phyloP scores from a whole-genome alignment of 2,888 invertebrate species.

The Pilophorus perplexus region DNA sequence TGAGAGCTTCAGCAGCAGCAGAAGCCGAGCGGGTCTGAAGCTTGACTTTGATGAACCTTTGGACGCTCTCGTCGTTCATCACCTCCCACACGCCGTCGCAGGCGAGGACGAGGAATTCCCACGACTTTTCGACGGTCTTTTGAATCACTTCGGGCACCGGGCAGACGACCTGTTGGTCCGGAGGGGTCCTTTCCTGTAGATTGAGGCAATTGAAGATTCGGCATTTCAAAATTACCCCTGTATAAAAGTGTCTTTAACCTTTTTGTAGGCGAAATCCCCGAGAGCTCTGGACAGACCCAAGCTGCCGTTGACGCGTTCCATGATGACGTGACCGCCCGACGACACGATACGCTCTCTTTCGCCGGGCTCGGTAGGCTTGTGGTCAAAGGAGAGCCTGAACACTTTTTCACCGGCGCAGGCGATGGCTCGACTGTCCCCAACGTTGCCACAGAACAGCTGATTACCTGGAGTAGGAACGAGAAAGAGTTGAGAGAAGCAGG shows the following conservation, averaged over 20 bases:
- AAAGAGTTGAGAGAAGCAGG: neutral
- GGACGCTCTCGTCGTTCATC: conserved; percentile 88
- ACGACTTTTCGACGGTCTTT: conserved; percentile 76
- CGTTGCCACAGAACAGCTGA: conserved; percentile 73
- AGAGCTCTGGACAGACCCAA: conserved; percentile 42
- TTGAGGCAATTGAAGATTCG: neutral
- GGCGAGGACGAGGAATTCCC: conserved; percentile 94
- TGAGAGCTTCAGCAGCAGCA: conserved; percentile 89
- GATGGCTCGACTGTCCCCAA: conserved; percentile 43
- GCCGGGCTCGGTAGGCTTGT: conserved; percentile 33
- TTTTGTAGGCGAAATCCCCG: conserved; percentile 44
- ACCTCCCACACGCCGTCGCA: conserved; percentile 99
- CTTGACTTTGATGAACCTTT: conserved; percentile 74
- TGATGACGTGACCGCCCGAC: conserved; percentile 41
- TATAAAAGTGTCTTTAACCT: neutral
- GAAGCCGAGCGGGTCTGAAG: conserved; percentile 81
- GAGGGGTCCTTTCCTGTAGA: neutral
- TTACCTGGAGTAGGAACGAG: conserved; percentile 49
- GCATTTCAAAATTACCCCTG: neutral
- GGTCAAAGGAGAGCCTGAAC: conserved; percentile 40
- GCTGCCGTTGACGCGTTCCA: conserved; percentile 42
- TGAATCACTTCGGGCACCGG: conserved; percentile 82
- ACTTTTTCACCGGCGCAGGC: conserved; percentile 19
- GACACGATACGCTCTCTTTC: conserved; percentile 37
- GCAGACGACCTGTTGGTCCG: conserved; percentile 72